Base-by-base conservation (phyloP, 2,797 vertebrate genomes). In the Hyperoplus immaculatus region DNA sequence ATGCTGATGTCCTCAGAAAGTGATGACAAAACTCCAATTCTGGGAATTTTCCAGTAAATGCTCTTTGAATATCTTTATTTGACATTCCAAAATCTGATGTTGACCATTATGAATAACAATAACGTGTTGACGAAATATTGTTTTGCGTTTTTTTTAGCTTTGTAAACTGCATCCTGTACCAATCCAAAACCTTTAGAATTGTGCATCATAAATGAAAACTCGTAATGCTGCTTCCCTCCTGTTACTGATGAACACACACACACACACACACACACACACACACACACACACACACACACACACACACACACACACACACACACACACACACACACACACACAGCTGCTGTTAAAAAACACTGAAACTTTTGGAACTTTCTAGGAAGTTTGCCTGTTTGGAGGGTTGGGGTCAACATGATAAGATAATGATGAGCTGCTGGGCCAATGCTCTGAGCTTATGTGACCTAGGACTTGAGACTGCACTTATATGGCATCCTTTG, bases 391-490 rank as follows among this genome's bases (percentile, higher is more conserved):
- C 38, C 29, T 74, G 55, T 69, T 71, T 75, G 55, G 10, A 39
- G 42, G 38, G 8, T 43, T 13, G 21, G 15, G 38, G 55, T 80
- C 7, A 70, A 42, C 46, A 8, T 69, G 84, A 88, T 88, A 75
- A 87, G 85, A 85, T 88, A 87, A 38, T 3, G 54, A 36, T 15
- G 16, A 29, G 36, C 54, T 58, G 63, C 39, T 15, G 47, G 81
- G 80, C 85, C 76, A 58, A 7, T 70, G 72, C 16, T 14, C 79
- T 29, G 51, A 61, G 36, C 53, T 54, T 29, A 38, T 55, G 60
- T 69, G 54, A 83, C 47, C 57, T 57, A 36, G 18, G 16, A 5
- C 7, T 51, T 54, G 16, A n/a, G 16, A n/a, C 81, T 16, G n/a
- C 11, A 36, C 47, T 45, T 60, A 50, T 1, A 39, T 46, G 9